A percentile compares a stretch with the other conserved stretches of the same genome.
These are phyloP conservation scores for Hydropsyche tenuis DNA, from an alignment of 1,140 invertebrate species.

Conservation along the genomic window DNA sequence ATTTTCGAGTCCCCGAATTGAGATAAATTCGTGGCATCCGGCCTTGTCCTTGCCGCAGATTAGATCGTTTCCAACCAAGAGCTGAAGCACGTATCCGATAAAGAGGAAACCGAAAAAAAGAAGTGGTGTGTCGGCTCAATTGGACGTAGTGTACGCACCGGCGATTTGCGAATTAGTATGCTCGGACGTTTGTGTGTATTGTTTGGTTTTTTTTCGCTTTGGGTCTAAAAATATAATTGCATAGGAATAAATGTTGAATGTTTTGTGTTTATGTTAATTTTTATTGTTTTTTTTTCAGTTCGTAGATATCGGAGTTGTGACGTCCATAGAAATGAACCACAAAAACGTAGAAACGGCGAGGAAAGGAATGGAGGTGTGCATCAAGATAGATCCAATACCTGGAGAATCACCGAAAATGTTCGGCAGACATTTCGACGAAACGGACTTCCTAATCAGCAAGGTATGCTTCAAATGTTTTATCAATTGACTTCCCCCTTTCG, in stretches of 20 bases:
- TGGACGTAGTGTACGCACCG: too few species aligned
- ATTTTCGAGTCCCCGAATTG: conserved; percentile 30
- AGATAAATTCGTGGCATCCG: conserved; percentile 38
- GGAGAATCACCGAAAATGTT: conserved; percentile 98
- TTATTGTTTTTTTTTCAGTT: conserved; percentile 71
- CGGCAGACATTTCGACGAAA: conserved; percentile 97
- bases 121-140: too few species aligned
- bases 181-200: too few species aligned
- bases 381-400: conserved; percentile 96
- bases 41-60: conserved; percentile 30
- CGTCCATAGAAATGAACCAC: conserved; percentile 91
- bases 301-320: conserved; percentile 92
- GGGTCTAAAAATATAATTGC: too few species aligned
- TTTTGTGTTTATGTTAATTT: conserved; percentile 13
- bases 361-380: conserved; percentile 97
- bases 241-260: too few species aligned
- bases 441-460: conserved; percentile 94
- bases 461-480: conserved; percentile 61
- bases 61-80: conserved; percentile 12
- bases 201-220: too few species aligned
- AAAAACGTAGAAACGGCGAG: conserved; percentile 90
- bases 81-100: background rate
- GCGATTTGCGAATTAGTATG: too few species aligned
- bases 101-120: conserved; percentile 13
- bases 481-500: too few species aligned